Base-by-base conservation (phyloP, 2,888 invertebrate species). In the Rhagophthalmus giganteus region DNA sequence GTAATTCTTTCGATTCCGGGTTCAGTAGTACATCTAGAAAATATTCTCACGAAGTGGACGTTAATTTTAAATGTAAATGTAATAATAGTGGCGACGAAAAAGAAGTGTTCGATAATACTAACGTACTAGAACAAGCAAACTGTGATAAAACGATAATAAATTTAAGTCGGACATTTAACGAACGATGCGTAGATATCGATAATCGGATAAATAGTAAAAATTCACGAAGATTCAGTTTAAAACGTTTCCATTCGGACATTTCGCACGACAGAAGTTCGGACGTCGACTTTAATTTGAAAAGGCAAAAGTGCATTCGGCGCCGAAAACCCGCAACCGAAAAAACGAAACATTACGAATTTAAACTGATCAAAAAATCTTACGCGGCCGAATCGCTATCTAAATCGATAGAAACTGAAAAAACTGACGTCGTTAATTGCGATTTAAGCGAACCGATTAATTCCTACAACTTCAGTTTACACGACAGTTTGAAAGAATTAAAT, bases 291-390 rank as follows among this genome's bases (percentile, higher is more conserved):
- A 69, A 68, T 1, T 66, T 82, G 24, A 80, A 78, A 66, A 73
- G 83, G 11, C 83, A 83, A 65, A 78, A 75, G 58, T 82, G 83
- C 60, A 79, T 83, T 9, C 72, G 83, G 2, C 75, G 81, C 54
- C 78, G 80, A 58, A 79, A 78, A 30, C 25, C 20, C 15, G 27
- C n/a, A 12, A 30, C n/a, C 2, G 24, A 11, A n/a, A 12, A 25
- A 13, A 9, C 4, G 7, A 20, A 20, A 7, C 20, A 20, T 20
- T 20, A 7, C 20, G 4, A 5, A 5, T 2, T 66, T 82, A 20
- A 80, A 78, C 65, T 73, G 83, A 11, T 83, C 83, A 65, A 78
- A 75, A 58, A 81, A 83, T 60, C 79, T 83, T 9, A 72, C 82
- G 2, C 75, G 81, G 54, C 78, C 80, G 58, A 79, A 78, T 30